These are phyloP conservation scores for Atta colombica DNA, from an alignment of 1,140 invertebrate genomes.

Conservation along the genomic window DNA sequence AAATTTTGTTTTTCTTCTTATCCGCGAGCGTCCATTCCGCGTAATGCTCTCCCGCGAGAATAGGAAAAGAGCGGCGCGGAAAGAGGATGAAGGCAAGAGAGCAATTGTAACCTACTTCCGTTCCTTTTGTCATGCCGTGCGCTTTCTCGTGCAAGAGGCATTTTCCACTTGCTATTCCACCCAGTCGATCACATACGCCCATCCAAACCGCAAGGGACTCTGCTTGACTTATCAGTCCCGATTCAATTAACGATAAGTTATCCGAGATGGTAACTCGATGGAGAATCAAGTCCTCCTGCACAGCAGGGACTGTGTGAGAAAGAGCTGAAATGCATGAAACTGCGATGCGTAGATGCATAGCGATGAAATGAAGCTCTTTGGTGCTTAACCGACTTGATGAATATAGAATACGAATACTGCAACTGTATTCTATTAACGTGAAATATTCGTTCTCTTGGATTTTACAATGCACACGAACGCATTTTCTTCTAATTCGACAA, in stretches of 20 bases:
- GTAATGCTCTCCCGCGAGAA: constrained; percentile 22
- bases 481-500: not conserved
- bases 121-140: constrained; percentile 46
- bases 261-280: constrained; percentile 4
- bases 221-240: constrained; percentile 12
- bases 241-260: constrained; percentile 62
- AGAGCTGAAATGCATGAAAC: not conserved
- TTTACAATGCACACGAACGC: not conserved
- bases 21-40: constrained; percentile 44
- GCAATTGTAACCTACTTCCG: constrained; percentile 55
- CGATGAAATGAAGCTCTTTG: not conserved
- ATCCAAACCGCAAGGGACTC: constrained; percentile 35
- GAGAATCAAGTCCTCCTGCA: not conserved
- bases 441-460: not conserved
- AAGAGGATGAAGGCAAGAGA: not conserved
- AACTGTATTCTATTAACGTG: not conserved
- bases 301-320: not conserved
- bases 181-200: constrained; percentile 29
- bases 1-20: constrained; percentile 49
- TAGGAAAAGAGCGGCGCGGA: not conserved
- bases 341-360: not conserved
- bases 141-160: not conserved
- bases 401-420: not conserved
- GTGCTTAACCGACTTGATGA: not conserved
- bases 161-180: constrained; percentile 45